phyloP scores from a whole-genome alignment of 2,888 invertebrate species.

The Ophion costatus region DNA sequence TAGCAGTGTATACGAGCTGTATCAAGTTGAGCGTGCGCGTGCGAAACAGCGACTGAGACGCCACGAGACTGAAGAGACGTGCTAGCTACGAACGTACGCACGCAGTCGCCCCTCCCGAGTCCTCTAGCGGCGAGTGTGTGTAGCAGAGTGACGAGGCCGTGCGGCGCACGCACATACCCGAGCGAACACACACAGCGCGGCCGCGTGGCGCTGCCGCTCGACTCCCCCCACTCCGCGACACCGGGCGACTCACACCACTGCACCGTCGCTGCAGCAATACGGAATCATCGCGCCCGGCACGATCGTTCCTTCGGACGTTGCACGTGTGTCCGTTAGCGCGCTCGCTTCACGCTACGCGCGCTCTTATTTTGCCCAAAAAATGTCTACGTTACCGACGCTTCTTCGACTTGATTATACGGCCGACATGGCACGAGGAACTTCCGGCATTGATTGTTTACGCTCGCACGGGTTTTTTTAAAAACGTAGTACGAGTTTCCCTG shows the following conservation, averaged over 20 bases:
- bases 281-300: neutral
- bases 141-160: neutral
- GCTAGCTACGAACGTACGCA: conserved; percentile 73
- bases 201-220: neutral
- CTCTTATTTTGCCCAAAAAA: neutral
- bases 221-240: neutral
- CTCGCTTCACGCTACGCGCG: neutral
- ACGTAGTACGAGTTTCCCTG: too few species aligned
- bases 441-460: neutral
- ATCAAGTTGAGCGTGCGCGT: conserved; percentile 72
- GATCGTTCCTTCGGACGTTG: neutral
- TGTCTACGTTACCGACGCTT: conserved; percentile 41
- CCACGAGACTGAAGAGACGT: conserved; percentile 75
- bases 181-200: too few species aligned
- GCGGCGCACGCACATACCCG: neutral
- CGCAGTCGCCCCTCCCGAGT: conserved; percentile 59
- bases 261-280: neutral
- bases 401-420: neutral
- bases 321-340: neutral
- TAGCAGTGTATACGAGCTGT: neutral
- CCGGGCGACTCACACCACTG: neutral
- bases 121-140: conserved; percentile 31
- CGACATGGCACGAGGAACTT: neutral
- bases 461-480: too few species aligned
- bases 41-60: conserved; percentile 81